These are phyloP conservation scores for Hippocampus mohnikei DNA, from an alignment of 2,113 vertebrate genomes.

Conservation along the genomic window DNA sequence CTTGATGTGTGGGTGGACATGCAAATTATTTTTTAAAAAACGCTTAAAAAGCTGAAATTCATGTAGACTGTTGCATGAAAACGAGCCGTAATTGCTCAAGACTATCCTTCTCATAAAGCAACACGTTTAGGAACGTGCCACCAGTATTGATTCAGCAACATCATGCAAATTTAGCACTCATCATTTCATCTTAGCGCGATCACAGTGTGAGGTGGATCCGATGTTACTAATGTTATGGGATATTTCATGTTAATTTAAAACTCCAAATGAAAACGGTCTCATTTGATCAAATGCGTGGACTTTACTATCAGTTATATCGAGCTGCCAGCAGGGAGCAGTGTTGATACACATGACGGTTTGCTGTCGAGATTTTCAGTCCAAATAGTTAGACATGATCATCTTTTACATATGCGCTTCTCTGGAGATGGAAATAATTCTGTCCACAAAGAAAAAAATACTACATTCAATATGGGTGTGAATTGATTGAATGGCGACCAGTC, in stretches of 20 bases:
- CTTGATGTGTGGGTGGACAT: conserved; percentile 30
- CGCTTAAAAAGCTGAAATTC: conserved; percentile 9
- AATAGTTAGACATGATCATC: not conserved
- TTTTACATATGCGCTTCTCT: not conserved
- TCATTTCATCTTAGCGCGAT: not conserved
- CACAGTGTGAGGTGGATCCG: not conserved
- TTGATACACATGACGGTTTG: conserved; percentile 43
- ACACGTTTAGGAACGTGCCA: not conserved
- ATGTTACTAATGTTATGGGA: not conserved
- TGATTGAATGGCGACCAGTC: too few species aligned
- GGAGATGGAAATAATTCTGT: too few species aligned
- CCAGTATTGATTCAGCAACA: not conserved
- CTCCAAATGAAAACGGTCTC: not conserved
- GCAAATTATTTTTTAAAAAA: conserved; percentile 1
- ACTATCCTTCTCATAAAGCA: not conserved
- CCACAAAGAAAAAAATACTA: too few species aligned
- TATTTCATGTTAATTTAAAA: not conserved
- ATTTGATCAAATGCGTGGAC: not conserved
- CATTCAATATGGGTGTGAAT: too few species aligned
- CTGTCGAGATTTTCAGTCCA: conserved; percentile 17
- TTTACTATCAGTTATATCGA: not conserved
- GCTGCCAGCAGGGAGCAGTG: conserved; percentile 69
- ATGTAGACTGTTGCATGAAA: conserved; percentile 9
- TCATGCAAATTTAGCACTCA: not conserved
- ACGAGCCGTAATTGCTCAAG: not conserved